phyloP scores from a whole-genome alignment of 64 coral and sea anemone species.

The Astreopora myriophthalma region DNA sequence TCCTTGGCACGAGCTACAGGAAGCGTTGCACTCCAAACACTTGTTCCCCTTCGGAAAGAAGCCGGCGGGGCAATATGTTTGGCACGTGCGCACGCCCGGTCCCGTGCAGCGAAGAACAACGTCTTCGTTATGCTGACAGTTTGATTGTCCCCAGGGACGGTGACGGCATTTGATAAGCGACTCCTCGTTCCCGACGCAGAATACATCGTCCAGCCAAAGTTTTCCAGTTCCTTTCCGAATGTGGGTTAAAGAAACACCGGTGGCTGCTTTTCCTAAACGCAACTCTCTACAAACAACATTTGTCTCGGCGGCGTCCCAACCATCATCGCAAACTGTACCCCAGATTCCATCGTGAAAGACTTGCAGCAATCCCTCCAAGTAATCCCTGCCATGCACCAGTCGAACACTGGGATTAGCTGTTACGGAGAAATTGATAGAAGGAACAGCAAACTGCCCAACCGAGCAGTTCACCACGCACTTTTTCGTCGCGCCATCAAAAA shows the following conservation, averaged over 20 bases:
- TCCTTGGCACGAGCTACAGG: constrained; percentile 34
- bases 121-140: constrained; percentile 72
- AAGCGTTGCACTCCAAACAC: constrained; percentile 57
- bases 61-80: constrained; percentile 57
- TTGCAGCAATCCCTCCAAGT: constrained; percentile 78
- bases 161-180: constrained; percentile 54
- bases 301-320: constrained; percentile 59
- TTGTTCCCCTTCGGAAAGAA: not conserved
- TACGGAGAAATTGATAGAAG: not conserved
- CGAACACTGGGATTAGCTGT: not conserved
- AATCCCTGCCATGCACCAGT: constrained; percentile 74
- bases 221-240: constrained; percentile 60
- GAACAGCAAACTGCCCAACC: constrained; percentile 44
- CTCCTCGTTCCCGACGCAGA: constrained; percentile 4
- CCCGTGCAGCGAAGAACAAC: constrained; percentile 59
- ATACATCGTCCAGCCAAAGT: constrained; percentile 74
- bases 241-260: not conserved
- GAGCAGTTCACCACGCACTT: constrained; percentile 58
- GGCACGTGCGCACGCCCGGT: constrained; percentile 21
- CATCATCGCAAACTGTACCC: constrained; percentile 93
- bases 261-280: constrained; percentile 11
- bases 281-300: constrained; percentile 76
- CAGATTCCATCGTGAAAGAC: constrained; percentile 78
- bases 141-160: constrained; percentile 54
- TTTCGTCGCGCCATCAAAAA: not conserved